Evolutionary conservation across 2,888 invertebrate genomes (phyloP), one percentile per base, ranked within the genome.

Genomic region (Eurytoma californica): DNA sequence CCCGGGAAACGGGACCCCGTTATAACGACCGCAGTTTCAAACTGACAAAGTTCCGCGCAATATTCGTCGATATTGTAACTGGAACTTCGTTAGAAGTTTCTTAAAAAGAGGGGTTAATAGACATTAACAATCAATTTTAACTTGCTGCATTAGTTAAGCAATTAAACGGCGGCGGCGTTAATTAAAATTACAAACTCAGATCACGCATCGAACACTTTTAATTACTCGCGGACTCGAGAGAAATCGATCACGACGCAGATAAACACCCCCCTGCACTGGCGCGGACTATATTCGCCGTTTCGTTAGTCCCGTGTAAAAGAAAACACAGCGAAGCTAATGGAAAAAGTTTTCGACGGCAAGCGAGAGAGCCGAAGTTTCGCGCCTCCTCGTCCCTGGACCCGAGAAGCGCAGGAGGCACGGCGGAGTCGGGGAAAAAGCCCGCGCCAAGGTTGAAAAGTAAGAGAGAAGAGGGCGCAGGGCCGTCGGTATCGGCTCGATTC

Each of bases 321-420:
- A 80, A 72, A 77, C 67, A 70, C 72, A 78, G 66, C 70, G 74
- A 58, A 49, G 65, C 72, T 81, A 81, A 81, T 81, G 81, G 81
- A 79, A 81, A 81, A 81, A 81, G 72, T 81, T 81, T 78, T 79
- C 47, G 79, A 75, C 72, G 24, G 65, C 57, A 24, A 67, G 49
- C 63, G 39, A 67, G 58, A 74, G 60, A 24, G 18, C 39, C 7
- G 9, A 72, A 80, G 72, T 72, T 80, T 49, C 24, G 47, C 20
- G 30, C 28, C 20, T 51, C 20, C 14, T 30, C 7, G 30, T 39
- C 39, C 9, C 9, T 39, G 9, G 39, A 39, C 39, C 9, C 39
- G 49, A 30, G 20, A 18, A 47, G 16, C 18, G 24, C 30, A 14
- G 13, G 7, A 14, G 49, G 51, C 30, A 39, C 24, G 24, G 9